Evolutionary conservation across 2,888 invertebrate species (phyloP).

Genomic region (Tetranychus truncatus): DNA sequence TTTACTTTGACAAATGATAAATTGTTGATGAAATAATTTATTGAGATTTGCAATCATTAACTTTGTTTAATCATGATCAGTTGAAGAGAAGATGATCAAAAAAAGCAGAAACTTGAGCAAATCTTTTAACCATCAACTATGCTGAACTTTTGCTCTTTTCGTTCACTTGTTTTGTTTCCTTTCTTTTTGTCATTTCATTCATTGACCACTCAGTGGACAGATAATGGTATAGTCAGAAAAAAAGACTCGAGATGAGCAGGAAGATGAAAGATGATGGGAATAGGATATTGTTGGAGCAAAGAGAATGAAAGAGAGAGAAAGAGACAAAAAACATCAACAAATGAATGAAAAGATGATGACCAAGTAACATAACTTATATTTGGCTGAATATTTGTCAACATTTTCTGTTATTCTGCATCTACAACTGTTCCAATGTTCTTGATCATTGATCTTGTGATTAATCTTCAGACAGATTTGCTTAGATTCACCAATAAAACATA

Average conservation of each 20-base stretch:
- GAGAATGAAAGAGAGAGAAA: neutral
- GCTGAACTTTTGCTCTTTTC: neutral
- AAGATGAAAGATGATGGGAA: neutral
- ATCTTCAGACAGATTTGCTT: neutral
- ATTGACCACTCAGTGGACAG: neutral
- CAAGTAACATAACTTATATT: neutral
- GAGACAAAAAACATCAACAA: neutral
- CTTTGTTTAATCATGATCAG: neutral
- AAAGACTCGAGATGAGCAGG: neutral
- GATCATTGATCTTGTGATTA: neutral
- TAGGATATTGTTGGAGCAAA: neutral
- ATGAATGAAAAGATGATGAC: neutral
- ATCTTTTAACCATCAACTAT: neutral
- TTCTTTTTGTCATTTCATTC: slow-evolving; percentile 1
- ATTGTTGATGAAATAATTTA: neutral
- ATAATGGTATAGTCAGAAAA: neutral
- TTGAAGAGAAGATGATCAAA: neutral
- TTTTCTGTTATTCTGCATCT: neutral
- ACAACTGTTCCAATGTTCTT: neutral
- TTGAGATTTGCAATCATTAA: neutral
- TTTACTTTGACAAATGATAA: neutral
- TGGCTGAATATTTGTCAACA: neutral
- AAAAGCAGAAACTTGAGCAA: neutral
- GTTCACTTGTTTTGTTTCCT: neutral
- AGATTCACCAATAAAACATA: neutral